These are phyloP conservation scores for Tiliacea aurago DNA, from an alignment of 2,888 invertebrate genomes.

Conservation along the genomic window DNA sequence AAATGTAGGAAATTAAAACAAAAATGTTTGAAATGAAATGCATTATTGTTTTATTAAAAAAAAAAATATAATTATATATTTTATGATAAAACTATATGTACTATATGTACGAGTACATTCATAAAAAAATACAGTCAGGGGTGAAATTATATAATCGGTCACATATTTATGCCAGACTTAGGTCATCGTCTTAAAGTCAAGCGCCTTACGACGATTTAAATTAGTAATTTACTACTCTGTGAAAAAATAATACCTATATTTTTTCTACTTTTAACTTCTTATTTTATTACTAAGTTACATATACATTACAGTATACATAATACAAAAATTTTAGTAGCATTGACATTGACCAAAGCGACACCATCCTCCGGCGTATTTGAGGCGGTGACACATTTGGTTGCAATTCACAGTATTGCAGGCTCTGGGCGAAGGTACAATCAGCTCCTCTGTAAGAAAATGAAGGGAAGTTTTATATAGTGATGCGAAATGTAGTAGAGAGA, in stretches of 20 bases:
- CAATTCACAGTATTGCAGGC: conserved; percentile 10
- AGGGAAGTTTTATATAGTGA: background rate
- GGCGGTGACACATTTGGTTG: conserved; percentile 10
- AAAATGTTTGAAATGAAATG: background rate
- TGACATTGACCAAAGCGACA: conserved; percentile 43
- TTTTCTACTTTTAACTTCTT: background rate
- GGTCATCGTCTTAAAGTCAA: too few relatives aligned
- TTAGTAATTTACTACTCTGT: background rate
- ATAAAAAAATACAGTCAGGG: background rate
- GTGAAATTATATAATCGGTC: too few relatives aligned
- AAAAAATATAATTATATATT: background rate
- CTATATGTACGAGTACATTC: background rate
- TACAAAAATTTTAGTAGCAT: conserved; percentile 47
- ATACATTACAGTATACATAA: background rate
- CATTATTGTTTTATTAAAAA: background rate
- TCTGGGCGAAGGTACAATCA: background rate
- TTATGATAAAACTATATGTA: background rate
- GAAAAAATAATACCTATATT: background rate
- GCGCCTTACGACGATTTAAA: too few relatives aligned
- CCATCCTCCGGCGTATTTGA: conserved; percentile 29
- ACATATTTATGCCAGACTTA: too few relatives aligned
- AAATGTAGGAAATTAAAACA: too few relatives aligned
- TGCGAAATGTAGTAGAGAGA: background rate
- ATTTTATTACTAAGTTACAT: background rate
- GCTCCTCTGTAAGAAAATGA: conserved; percentile 15